Conservation (phyloP, 1,140 invertebrate species). For the Drosophila micromelanica region DNA sequence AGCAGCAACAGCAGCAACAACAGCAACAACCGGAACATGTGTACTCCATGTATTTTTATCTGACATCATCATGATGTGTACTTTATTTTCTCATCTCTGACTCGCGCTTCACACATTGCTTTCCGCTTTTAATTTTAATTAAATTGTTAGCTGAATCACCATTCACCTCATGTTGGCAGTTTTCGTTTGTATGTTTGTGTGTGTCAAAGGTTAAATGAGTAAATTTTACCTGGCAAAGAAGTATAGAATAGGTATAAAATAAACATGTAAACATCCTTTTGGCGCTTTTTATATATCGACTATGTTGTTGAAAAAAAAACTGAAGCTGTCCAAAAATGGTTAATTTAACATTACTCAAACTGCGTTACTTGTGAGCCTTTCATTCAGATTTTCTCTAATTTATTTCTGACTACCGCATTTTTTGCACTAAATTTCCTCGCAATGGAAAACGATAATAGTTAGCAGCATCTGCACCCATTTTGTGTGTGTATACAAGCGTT, state of each 20-base stretch:
- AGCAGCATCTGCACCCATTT: not conserved
- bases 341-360: conserved; percentile 28
- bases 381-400: conserved; percentile 9
- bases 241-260: not conserved
- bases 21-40: conserved; percentile 21
- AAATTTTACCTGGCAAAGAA: conserved; percentile 16
- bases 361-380: not conserved
- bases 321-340: conserved; percentile 40
- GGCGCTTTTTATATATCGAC: conserved; percentile 3
- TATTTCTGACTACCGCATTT: conserved; percentile 21
- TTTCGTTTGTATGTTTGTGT: not conserved
- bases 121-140: conserved; percentile 42
- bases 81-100: conserved; percentile 16
- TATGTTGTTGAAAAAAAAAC: conserved; percentile 28
- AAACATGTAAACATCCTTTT: conserved; percentile 9
- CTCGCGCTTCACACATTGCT: not conserved
- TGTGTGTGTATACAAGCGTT: not conserved
- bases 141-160: conserved; percentile 46
- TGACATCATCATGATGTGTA: conserved; percentile 28
- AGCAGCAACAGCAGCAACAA: conserved; percentile 2
- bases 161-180: not conserved
- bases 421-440: conserved; percentile 29
- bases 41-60: conserved; percentile 32
- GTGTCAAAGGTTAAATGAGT: conserved; percentile 28
- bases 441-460: conserved; percentile 24